Evolutionary conservation across 2,888 invertebrate genomes (phyloP).

Genomic region (Agonopterix arenella): DNA sequence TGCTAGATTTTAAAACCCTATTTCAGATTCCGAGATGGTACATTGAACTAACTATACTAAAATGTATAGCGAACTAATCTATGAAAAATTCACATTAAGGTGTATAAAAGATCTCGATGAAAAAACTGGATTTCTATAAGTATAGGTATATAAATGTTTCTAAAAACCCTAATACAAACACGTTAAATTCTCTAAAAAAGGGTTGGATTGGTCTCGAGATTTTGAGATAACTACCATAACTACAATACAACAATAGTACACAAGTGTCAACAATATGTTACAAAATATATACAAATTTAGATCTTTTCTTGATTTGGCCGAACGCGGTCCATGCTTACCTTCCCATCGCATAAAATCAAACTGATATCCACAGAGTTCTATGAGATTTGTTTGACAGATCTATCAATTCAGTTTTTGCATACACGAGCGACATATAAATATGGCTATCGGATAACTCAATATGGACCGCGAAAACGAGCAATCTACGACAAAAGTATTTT

Average conservation of each 20-base stretch:
- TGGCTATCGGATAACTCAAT: too few species aligned
- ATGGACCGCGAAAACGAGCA: too few species aligned
- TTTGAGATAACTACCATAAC: constrained; percentile 57
- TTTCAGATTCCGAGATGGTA: constrained; percentile 26
- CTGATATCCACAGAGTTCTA: too few species aligned
- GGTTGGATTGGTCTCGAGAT: constrained; percentile 71
- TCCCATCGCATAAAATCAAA: too few species aligned
- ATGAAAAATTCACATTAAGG: constrained; percentile 60
- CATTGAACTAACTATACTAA: constrained; percentile 43
- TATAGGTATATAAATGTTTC: constrained; percentile 61
- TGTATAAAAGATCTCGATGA: constrained; percentile 66
- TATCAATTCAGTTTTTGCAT: too few species aligned
- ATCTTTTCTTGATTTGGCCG: neutral
- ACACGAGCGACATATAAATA: too few species aligned
- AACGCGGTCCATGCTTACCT: neutral
- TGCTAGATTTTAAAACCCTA: constrained; percentile 27
- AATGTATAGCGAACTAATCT: constrained; percentile 49
- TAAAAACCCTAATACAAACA: constrained; percentile 59
- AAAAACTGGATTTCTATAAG: constrained; percentile 59
- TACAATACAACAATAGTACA: constrained; percentile 45
- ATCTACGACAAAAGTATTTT: too few species aligned
- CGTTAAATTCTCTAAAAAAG: constrained; percentile 62
- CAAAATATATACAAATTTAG: constrained; percentile 48
- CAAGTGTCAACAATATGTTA: constrained; percentile 62
- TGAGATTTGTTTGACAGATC: too few species aligned